A percentile compares a stretch with the other conserved stretches of the same genome.
phyloP scores from a whole-genome alignment of 2,797 vertebrate species.

The Anguilla pacifica region DNA sequence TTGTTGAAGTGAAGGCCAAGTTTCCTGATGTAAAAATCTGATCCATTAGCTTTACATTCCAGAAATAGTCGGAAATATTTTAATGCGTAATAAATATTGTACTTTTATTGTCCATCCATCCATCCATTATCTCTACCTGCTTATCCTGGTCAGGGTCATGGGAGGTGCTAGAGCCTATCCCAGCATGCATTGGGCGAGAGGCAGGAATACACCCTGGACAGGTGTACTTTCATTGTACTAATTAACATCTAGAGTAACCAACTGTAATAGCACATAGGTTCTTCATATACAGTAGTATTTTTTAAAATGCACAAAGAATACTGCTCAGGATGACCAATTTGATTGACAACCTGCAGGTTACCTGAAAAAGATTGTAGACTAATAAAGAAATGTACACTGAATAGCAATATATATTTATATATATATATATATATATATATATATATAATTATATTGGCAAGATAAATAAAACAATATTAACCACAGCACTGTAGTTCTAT shows the following conservation, averaged over 20 bases:
- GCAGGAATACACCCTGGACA: no score
- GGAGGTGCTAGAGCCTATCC: no score
- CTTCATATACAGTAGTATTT: background rate
- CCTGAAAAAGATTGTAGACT: conserved; percentile 8
- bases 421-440: no score
- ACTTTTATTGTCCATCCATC: no score
- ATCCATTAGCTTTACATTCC: background rate
- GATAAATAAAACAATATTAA: conserved; percentile 25
- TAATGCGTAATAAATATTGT: background rate
- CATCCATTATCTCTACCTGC: no score
- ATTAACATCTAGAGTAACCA: background rate
- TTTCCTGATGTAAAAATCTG: no score
- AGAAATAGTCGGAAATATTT: background rate
- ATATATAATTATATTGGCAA: conserved; percentile 17
- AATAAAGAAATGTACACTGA: background rate
- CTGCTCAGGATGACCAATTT: conserved; percentile 6
- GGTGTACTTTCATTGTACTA: no score
- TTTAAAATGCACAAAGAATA: conserved; percentile 9
- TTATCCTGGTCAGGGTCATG: no score
- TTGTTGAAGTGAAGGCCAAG: background rate
- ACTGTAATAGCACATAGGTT: background rate
- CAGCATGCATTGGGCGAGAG: no score
- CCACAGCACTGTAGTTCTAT: background rate
- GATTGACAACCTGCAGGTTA: conserved; percentile 21
- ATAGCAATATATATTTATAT: no score